Conservation (phyloP, 1,140 invertebrate genomes). For the Calycopis cecrops region DNA sequence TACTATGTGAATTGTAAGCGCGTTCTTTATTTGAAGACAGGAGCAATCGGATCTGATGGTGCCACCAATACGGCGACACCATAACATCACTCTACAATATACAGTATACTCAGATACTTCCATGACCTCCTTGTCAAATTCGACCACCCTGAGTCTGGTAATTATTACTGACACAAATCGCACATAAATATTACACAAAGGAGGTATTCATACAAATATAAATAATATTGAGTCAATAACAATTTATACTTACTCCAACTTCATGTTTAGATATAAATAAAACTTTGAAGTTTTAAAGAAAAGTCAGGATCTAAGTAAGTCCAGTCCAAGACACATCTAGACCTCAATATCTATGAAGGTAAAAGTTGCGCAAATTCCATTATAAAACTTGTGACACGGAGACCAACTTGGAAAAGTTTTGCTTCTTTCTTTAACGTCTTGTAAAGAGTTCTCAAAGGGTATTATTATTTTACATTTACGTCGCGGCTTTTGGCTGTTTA, state of each 20-base stretch:
- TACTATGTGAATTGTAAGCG: no score
- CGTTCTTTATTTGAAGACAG: no score
- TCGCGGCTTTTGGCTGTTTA: conserved; percentile 19
- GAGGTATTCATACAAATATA: not conserved
- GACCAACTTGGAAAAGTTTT: conserved; percentile 20
- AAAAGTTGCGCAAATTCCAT: conserved; percentile 28
- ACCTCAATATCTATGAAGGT: conserved; percentile 34
- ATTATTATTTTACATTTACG: conserved; percentile 22
- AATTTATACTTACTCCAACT: conserved; percentile 6
- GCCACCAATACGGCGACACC: no score
- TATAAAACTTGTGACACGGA: conserved; percentile 34
- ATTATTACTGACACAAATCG: no score
- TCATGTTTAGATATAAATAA: conserved; percentile 14
- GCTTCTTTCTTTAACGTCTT: conserved; percentile 18
- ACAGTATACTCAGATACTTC: no score
- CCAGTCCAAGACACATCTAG: conserved; percentile 16
- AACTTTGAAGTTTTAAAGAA: conserved; percentile 9
- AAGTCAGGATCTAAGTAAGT: conserved; percentile 3
- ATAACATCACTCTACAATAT: no score
- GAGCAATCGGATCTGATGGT: no score
- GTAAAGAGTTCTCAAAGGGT: conserved; percentile 18
- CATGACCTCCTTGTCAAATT: no score
- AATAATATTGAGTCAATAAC: conserved; percentile 1
- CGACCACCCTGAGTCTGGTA: no score
- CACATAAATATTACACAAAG: not conserved